A percentile compares a stretch with the other conserved stretches of the same genome.
phyloP scores from a whole-genome alignment of 2,888 invertebrate species.

The Hyposoter dolosus region DNA sequence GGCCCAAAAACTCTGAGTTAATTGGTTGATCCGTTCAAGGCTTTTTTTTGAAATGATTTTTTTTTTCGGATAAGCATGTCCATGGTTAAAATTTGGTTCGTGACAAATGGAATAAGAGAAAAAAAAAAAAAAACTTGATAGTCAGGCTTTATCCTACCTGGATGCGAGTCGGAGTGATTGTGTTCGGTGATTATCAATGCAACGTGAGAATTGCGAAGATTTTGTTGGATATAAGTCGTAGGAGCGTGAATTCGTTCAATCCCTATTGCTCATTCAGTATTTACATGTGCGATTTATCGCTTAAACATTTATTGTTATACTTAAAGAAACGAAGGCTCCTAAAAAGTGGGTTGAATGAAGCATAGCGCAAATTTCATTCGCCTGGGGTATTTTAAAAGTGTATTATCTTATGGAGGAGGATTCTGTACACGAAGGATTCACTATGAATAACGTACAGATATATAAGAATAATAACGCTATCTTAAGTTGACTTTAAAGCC shows the following conservation, averaged over 20 bases:
- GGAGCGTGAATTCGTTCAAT: slow-evolving; percentile 9
- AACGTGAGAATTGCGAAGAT: slow-evolving; percentile 43
- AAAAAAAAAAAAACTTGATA: not conserved
- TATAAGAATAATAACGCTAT: slow-evolving; percentile 47
- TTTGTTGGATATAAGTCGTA: slow-evolving; percentile 48
- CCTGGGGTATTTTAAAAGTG: slow-evolving; percentile 48
- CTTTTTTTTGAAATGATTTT: too few species aligned
- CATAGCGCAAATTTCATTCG: slow-evolving; percentile 52
- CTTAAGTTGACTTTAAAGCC: not conserved
- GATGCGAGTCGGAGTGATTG: slow-evolving; percentile 21
- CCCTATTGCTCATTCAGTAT: slow-evolving; percentile 51
- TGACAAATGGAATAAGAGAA: not conserved
- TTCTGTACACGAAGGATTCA: slow-evolving; percentile 59
- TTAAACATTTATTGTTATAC: slow-evolving; percentile 58
- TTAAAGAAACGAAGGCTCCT: slow-evolving; percentile 70
- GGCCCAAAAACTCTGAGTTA: not conserved
- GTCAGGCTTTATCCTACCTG: not conserved
- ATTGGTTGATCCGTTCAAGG: too few species aligned
- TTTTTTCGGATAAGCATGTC: not conserved
- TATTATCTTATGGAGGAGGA: slow-evolving; percentile 37
- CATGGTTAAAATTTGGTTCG: not conserved
- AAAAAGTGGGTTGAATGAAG: slow-evolving; percentile 44
- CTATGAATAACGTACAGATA: slow-evolving; percentile 52
- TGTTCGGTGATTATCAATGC: slow-evolving; percentile 51
- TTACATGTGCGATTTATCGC: slow-evolving; percentile 63